Percentiles rank a stretch among this genome's conserved stretches.
Conservation (phyloP, 2,113 vertebrate species). For the Cariama cristata region DNA sequence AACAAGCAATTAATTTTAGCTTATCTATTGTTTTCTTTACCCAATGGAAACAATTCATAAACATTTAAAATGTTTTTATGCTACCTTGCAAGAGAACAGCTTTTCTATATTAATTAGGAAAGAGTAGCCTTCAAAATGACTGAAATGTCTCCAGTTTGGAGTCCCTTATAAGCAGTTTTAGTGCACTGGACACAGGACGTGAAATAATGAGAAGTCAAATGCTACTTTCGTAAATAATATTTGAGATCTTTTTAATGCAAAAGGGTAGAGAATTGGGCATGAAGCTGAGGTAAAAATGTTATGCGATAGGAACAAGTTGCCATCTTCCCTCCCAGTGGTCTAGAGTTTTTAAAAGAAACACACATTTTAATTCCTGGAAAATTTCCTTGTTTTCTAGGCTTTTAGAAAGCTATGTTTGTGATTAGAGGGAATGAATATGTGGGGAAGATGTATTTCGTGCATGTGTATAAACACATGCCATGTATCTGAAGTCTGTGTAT, state of each 20-base stretch:
- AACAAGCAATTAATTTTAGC: constrained; percentile 53
- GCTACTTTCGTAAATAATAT: neutral
- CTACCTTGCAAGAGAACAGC: constrained; percentile 4
- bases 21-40: constrained; percentile 32
- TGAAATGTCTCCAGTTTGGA: neutral
- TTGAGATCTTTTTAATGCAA: neutral
- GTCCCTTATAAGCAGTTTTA: neutral
- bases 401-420: neutral
- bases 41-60: constrained; percentile 17
- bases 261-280: neutral
- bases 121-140: neutral
- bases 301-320: neutral
- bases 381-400: neutral
- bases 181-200: neutral
- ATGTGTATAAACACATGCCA: neutral
- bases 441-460: neutral
- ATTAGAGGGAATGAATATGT: neutral
- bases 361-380: neutral
- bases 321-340: neutral
- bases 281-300: neutral
- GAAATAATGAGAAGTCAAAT: neutral
- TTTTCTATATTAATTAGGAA: neutral
- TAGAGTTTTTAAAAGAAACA: neutral
- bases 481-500: neutral
- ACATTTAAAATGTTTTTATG: constrained; percentile 36